Conservation (phyloP, 2,888 invertebrate species). For the Branchipolynoe longqiensis region DNA sequence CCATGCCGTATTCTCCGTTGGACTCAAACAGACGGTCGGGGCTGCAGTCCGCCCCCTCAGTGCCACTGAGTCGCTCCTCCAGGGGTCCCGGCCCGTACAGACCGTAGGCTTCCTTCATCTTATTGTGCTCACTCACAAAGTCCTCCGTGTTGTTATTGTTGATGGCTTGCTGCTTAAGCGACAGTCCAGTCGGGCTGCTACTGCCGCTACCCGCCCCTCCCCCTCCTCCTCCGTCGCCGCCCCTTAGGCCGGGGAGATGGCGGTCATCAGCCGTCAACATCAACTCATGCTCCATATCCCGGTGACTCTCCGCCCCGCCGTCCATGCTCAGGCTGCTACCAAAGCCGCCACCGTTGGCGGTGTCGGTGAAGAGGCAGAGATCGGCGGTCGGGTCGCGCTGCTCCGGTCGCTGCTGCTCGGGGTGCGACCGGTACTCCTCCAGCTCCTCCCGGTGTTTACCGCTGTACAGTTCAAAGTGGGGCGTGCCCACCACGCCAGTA, state of each 20-base stretch:
- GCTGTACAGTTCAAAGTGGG: not conserved
- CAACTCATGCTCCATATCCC: constrained; percentile 50
- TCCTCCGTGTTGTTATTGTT: constrained; percentile 55
- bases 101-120: constrained; percentile 46
- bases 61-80: constrained; percentile 14
- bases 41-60: constrained; percentile 24
- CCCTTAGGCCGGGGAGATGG: not conserved
- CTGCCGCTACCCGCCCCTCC: constrained; percentile 1
- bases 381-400: not conserved
- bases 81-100: constrained; percentile 17
- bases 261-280: constrained; percentile 38
- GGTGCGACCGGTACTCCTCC: constrained; percentile 8
- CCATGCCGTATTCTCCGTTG: constrained; percentile 40
- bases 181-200: constrained; percentile 11
- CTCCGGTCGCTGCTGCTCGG: constrained; percentile 8
- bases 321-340: not conserved
- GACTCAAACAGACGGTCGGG: constrained; percentile 46
- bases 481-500: too few relatives aligned
- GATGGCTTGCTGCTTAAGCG: constrained; percentile 45
- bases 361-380: not conserved
- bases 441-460: not conserved
- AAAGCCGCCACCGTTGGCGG: not conserved
- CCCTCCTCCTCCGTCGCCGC: not conserved
- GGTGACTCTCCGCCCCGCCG: constrained; percentile 28
- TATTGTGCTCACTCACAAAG: constrained; percentile 46